These are phyloP conservation scores for Cataglyphis cursor DNA, from an alignment of 2,888 invertebrate genomes.

Conservation along the genomic window DNA sequence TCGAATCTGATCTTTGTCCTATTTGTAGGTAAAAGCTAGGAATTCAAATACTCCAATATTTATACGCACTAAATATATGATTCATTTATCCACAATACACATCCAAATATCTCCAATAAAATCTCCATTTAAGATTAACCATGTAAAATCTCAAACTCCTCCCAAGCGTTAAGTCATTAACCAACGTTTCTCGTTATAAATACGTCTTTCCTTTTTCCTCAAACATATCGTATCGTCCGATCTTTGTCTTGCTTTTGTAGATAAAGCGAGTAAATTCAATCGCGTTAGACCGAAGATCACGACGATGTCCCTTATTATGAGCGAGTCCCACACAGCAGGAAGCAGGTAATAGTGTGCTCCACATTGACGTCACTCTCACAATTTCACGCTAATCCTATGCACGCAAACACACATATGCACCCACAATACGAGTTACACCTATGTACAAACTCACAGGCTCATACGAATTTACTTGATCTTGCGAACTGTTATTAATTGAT, in stretches of 20 bases:
- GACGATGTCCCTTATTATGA: conserved; percentile 26
- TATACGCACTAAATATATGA: conserved; percentile 18
- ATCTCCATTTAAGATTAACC: conserved; percentile 39
- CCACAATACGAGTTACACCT: conserved; percentile 38
- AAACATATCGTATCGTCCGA: conserved; percentile 20
- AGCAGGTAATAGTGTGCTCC: conserved; percentile 61
- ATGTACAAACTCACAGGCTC: conserved; percentile 41
- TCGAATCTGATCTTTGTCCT: conserved; percentile 59
- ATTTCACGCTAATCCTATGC: conserved; percentile 21
- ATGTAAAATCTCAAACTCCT: conserved; percentile 11
- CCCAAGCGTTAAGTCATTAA: conserved; percentile 15
- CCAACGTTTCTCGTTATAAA: conserved; percentile 33
- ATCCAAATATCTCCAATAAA: conserved; percentile 37
- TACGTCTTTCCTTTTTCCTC: conserved; percentile 24
- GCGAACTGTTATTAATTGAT: conserved; percentile 29
- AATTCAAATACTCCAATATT: conserved; percentile 36
- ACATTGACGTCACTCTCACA: conserved; percentile 23
- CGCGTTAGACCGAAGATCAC: conserved; percentile 38
- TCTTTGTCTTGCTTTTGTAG: conserved; percentile 69
- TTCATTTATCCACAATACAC: conserved; percentile 3
- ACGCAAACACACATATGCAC: background rate
- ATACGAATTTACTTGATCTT: conserved; percentile 26
- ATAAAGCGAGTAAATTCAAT: conserved; percentile 52
- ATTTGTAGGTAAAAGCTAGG: conserved; percentile 60
- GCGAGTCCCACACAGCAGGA: conserved; percentile 57